Percentiles rank a stretch among this genome's conserved stretches.
Evolutionary conservation across 2,888 invertebrate species (phyloP).

Genomic region (Coleophora deauratella): DNA sequence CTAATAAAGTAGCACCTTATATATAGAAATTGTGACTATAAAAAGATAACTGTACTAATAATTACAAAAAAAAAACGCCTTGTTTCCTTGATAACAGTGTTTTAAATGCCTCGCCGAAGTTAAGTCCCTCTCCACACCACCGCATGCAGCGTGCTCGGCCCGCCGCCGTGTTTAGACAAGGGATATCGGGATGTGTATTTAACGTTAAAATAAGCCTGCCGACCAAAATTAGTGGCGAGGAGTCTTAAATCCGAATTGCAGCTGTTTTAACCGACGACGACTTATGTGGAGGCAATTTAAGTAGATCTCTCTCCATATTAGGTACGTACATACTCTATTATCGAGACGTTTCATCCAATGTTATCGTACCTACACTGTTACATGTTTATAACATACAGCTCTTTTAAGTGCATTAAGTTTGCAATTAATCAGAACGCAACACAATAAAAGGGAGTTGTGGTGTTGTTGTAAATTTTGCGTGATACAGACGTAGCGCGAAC

Average conservation of each 20-base stretch:
- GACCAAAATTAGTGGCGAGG: constrained; percentile 66
- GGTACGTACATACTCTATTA: background rate
- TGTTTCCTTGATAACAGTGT: constrained; percentile 25
- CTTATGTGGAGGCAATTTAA: constrained; percentile 7
- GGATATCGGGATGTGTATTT: constrained; percentile 69
- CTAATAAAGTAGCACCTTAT: no score
- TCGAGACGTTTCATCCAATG: no score
- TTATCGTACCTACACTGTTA: no score
- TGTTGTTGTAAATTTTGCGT: constrained; percentile 44
- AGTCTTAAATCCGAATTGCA: constrained; percentile 65
- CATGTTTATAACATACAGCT: no score
- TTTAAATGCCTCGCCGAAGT: constrained; percentile 24
- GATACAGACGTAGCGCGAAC: constrained; percentile 22
- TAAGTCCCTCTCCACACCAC: constrained; percentile 42
- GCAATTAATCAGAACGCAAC: constrained; percentile 6
- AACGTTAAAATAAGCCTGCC: constrained; percentile 71
- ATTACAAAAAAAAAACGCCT: no score
- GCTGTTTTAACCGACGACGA: constrained; percentile 38
- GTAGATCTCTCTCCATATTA: constrained; percentile 1
- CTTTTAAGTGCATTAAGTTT: no score
- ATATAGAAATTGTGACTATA: no score
- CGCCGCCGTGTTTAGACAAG: constrained; percentile 67
- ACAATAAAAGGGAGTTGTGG: constrained; percentile 29
- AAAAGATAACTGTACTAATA: no score
- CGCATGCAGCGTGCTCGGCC: constrained; percentile 51